Evolutionary conservation across 1,140 invertebrate species (phyloP), one percentile per base, ranked within the genome.

Genomic region (Trichonephila clavata): DNA sequence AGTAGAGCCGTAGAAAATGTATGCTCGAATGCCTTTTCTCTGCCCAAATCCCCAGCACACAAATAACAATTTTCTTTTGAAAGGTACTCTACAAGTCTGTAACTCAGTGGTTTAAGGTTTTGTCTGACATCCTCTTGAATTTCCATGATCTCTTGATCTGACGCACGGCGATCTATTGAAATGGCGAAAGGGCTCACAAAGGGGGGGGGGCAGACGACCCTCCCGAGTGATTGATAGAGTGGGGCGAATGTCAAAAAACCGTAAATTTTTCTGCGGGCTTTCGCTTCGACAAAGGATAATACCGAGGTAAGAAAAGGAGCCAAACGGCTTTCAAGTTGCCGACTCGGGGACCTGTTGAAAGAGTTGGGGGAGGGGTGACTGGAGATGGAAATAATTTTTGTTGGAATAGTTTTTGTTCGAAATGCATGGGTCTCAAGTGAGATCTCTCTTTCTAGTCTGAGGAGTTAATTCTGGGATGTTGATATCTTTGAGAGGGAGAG

Each of bases 181-280:
- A 77, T 68, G n/a, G 65, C n/a, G 24, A 68, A 77, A 59, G 83
- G 57, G 83, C 32, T 24, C 83, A 60, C 50, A 84, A 84, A 84
- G 21, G 16, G 24, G 10, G 50, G 71, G 32, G 32, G 32, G 32
- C 32, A 13, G 7, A 57, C 50, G 18, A 32, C 87, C 61, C 18
- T 14, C 4, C 21, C 84, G 80, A 84, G 83, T 39, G 90, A 91
- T 91, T 18, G 90, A 91, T 80, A 20, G 63, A 43, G 63, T 32
- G 39, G 43, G 16, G 50, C 50, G 3, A 50, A 50, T 50, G 32
- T 60, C 16, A 60, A 59, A 65, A 91, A 91, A 91, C 90, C 90
- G 77, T 91, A 91, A 83, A 91, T 91, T 91, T 91, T 84, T 50
- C 21, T 39, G 59, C 71, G 10, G 39, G 39, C 71, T 83, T 80